Evolutionary conservation across 2,113 vertebrate genomes (phyloP).

Genomic region (Scolopax mira): DNA sequence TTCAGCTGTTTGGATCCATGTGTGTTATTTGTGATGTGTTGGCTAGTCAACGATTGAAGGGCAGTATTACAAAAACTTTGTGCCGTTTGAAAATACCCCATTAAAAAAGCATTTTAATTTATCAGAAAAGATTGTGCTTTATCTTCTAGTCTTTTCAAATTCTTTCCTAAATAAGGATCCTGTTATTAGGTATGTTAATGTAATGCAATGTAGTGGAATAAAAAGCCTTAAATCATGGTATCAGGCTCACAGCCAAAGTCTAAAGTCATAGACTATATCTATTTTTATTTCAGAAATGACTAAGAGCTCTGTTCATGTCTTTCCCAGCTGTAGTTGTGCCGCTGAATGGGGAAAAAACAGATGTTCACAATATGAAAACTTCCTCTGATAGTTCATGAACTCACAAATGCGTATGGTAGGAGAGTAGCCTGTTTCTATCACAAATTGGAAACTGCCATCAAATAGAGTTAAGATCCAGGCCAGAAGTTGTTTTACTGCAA

Average conservation of each 20-base stretch:
- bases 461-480: background rate
- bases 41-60: background rate
- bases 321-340: conserved; percentile 37
- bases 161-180: background rate
- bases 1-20: background rate
- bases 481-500: background rate
- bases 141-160: background rate
- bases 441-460: background rate
- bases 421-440: background rate
- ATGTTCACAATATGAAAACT: conserved; percentile 47
- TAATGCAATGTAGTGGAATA: background rate
- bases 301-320: conserved; percentile 6
- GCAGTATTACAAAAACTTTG: background rate
- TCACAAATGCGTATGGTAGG: conserved; percentile 16
- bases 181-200: background rate
- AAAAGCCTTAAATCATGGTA: background rate
- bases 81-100: background rate
- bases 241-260: background rate
- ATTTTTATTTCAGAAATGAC: conserved; percentile 55
- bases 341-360: conserved; percentile 31
- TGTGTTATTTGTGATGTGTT: background rate
- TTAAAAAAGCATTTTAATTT: background rate
- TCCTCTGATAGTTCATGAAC: conserved; percentile 61
- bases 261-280: background rate
- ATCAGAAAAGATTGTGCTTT: background rate